Conservation (phyloP, 2,113 vertebrate species). For the Colius striatus region DNA sequence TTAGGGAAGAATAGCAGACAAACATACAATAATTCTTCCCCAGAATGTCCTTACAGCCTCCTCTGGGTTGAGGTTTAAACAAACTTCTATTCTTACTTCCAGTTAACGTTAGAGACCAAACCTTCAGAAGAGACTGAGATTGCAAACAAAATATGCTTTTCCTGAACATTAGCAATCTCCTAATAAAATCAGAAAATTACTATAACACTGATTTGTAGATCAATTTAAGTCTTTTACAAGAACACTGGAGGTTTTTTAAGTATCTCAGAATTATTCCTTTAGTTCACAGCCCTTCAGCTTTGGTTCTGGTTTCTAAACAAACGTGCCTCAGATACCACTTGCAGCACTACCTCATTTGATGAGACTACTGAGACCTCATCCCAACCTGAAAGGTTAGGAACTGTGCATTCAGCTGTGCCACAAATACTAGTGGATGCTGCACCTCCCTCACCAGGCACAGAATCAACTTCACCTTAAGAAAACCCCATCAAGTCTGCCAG, state of each 20-base stretch:
- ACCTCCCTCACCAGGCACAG: background rate
- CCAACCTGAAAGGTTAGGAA: background rate
- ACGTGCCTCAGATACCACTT: background rate
- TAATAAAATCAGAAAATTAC: background rate
- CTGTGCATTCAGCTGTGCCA: background rate
- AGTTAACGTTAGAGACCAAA: background rate
- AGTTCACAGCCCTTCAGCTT: background rate
- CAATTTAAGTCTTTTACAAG: background rate
- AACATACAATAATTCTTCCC: background rate
- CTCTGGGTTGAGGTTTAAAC: background rate
- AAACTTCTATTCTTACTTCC: background rate
- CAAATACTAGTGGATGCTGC: background rate
- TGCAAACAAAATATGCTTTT: background rate
- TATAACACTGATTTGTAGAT: background rate
- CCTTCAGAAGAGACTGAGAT: background rate
- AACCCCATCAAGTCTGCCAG: background rate
- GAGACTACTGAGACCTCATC: background rate
- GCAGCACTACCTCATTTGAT: background rate
- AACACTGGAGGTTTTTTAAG: background rate
- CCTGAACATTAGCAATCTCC: background rate
- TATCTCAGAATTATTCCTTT: background rate
- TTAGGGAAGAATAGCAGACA: background rate
- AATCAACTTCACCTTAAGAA: background rate
- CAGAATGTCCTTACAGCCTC: background rate
- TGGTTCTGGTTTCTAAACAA: background rate